Evolutionary conservation across 2,888 invertebrate species (phyloP).

Genomic region (Parascotia fuliginaria): DNA sequence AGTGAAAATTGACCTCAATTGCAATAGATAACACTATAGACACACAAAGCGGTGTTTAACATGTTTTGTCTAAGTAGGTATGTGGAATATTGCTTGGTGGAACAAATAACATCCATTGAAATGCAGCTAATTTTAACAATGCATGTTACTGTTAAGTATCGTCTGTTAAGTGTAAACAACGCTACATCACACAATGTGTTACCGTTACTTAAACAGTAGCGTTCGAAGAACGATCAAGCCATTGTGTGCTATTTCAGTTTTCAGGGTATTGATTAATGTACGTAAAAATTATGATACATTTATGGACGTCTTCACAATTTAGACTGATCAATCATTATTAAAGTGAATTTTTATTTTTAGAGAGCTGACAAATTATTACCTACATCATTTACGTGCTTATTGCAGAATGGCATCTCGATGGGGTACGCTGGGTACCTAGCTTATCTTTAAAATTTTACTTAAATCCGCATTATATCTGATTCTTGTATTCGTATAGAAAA

Average conservation of each 20-base stretch:
- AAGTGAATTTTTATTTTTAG: not conserved
- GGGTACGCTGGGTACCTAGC: no score
- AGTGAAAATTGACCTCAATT: not conserved
- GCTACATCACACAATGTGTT: conserved; percentile 60
- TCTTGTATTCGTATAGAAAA: no score
- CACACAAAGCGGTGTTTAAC: conserved; percentile 40
- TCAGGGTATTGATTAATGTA: conserved; percentile 36
- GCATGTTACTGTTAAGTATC: conserved; percentile 62
- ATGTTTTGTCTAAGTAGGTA: conserved; percentile 62
- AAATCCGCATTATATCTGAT: no score
- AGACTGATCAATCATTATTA: conserved; percentile 1
- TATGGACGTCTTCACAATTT: conserved; percentile 16
- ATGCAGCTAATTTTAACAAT: conserved; percentile 69
- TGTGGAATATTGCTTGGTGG: conserved; percentile 49
- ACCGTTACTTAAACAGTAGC: conserved; percentile 62
- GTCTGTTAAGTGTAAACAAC: conserved; percentile 66
- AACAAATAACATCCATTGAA: conserved; percentile 60
- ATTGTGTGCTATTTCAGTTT: conserved; percentile 51
- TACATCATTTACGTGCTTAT: no score
- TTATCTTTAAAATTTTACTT: no score
- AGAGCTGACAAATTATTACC: no score
- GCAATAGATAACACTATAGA: conserved; percentile 3
- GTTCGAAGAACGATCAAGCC: conserved; percentile 57
- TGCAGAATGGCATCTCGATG: no score
- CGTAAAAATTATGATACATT: conserved; percentile 18